Conservation (phyloP, 92 coral and sea anemone genomes). For the Palythoa grandiflora region DNA sequence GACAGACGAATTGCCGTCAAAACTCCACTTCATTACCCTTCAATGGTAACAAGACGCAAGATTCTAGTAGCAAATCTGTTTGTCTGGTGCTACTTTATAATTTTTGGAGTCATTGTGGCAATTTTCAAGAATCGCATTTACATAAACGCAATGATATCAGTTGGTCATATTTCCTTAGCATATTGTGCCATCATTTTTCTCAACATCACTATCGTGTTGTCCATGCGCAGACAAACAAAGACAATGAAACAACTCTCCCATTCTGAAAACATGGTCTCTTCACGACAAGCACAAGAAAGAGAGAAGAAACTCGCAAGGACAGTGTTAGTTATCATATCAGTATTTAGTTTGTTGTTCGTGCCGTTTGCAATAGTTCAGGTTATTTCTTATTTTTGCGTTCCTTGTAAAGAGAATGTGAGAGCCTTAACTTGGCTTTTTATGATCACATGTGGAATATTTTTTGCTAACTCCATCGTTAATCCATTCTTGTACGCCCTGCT, state of each 20-base stretch:
- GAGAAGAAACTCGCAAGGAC: slow-evolving; percentile 7
- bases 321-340: neutral
- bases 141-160: slow-evolving; percentile 4
- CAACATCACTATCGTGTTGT: slow-evolving; percentile 7
- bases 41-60: neutral
- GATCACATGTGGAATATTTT: neutral
- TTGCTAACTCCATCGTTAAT: slow-evolving; percentile 7
- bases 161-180: slow-evolving; percentile 3
- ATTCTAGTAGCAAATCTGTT: neutral
- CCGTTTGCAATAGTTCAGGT: slow-evolving; percentile 1
- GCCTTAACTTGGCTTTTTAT: slow-evolving; percentile 9
- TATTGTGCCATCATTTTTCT: neutral
- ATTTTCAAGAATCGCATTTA: slow-evolving; percentile 13
- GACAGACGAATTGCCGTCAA: slow-evolving; percentile 16
- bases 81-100: slow-evolving; percentile 11
- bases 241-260: neutral
- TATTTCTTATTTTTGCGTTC: neutral
- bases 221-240: slow-evolving; percentile 6
- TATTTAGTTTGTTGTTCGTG: neutral
- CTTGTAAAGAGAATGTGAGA: neutral
- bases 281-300: neutral
- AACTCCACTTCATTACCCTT: slow-evolving; percentile 3
- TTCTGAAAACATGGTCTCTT: neutral
- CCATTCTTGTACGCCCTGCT: slow-evolving; percentile 7
- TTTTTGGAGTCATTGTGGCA: neutral